Percentiles rank a stretch among this genome's conserved stretches.
phyloP scores from a whole-genome alignment of 2,888 invertebrate genomes.

The Hyalella azteca region DNA sequence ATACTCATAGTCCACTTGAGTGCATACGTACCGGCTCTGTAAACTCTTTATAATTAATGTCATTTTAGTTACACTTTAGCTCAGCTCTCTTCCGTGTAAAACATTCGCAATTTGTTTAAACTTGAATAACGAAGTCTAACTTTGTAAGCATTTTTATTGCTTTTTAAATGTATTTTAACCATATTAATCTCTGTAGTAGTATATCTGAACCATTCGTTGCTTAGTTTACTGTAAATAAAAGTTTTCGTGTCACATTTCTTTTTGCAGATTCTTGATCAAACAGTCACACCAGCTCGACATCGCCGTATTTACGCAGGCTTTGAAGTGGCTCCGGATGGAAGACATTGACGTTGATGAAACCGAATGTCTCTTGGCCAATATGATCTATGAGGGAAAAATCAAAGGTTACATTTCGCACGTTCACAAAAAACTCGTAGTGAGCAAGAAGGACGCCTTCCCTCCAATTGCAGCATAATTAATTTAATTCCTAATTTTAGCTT shows the following conservation, averaged over 20 bases:
- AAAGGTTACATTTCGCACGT: slow-evolving; percentile 98
- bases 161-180: too few relatives aligned
- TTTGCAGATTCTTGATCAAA: slow-evolving; percentile 62
- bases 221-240: too few relatives aligned
- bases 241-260: background rate
- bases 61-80: too few relatives aligned
- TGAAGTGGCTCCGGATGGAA: slow-evolving; percentile 77
- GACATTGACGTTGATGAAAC: slow-evolving; percentile 94
- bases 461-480: slow-evolving; percentile 57
- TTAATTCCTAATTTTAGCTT: too few relatives aligned
- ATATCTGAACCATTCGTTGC: too few relatives aligned
- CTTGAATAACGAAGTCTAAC: too few relatives aligned
- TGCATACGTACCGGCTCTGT: too few relatives aligned
- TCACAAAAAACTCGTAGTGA: slow-evolving; percentile 95
- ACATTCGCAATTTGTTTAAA: too few relatives aligned
- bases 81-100: too few relatives aligned
- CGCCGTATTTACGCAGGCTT: slow-evolving; percentile 78
- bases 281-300: slow-evolving; percentile 84
- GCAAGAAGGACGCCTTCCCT: slow-evolving; percentile 98
- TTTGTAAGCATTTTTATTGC: background rate
- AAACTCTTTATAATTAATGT: too few relatives aligned
- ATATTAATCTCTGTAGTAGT: too few relatives aligned
- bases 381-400: slow-evolving; percentile 95
- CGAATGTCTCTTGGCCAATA: slow-evolving; percentile 93
- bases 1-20: too few relatives aligned